These are phyloP conservation scores for Athene cunicularia DNA, from an alignment of 2,113 vertebrate species.

Conservation along the genomic window DNA sequence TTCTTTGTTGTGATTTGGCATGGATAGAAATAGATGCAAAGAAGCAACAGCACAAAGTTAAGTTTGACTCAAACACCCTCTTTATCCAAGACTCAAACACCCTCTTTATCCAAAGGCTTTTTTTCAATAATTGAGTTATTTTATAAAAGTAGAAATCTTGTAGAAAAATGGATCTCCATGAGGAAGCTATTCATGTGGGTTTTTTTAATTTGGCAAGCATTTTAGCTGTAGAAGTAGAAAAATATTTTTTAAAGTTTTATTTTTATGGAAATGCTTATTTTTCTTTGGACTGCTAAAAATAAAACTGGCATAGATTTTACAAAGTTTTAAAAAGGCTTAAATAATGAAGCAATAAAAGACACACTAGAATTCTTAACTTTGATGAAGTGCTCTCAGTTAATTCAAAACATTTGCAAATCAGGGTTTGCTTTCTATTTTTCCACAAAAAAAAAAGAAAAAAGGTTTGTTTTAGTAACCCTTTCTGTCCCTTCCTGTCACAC, in stretches of 20 bases:
- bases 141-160: neutral
- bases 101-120: neutral
- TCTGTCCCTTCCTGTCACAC: neutral
- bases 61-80: neutral
- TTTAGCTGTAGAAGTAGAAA: neutral
- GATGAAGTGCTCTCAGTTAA: neutral
- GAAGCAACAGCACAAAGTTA: neutral
- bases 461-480: neutral
- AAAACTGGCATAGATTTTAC: neutral
- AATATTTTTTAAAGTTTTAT: neutral
- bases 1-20: neutral
- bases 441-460: fast-evolving
- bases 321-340: neutral
- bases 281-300: slow-evolving; percentile 11
- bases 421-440: neutral
- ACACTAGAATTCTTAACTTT: neutral
- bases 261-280: neutral
- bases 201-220: neutral
- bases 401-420: neutral
- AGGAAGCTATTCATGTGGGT: neutral
- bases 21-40: neutral
- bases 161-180: neutral
- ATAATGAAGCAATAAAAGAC: neutral
- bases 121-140: neutral
- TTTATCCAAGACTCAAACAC: neutral